Evolutionary conservation across 2,113 vertebrate genomes (phyloP).

Genomic region (Hemicordylus capensis): DNA sequence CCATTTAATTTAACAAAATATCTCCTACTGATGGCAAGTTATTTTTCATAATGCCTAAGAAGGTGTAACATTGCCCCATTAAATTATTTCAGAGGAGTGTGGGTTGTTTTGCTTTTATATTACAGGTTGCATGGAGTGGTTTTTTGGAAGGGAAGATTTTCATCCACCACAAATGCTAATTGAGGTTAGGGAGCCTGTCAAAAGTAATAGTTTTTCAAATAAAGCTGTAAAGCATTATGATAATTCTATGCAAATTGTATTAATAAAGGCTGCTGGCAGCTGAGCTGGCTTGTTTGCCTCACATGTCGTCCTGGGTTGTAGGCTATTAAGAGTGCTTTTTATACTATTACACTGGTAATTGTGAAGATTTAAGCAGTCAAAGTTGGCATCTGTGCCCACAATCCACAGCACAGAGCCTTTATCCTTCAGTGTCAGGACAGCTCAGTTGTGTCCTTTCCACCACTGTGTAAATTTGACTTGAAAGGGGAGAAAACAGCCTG

Average conservation of each 20-base stretch:
- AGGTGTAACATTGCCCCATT: constrained; percentile 41
- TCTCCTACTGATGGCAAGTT: constrained; percentile 3
- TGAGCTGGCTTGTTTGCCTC: constrained; percentile 23
- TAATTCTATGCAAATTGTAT: constrained; percentile 35
- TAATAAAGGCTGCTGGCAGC: constrained; percentile 33
- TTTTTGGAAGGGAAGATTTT: constrained; percentile 22
- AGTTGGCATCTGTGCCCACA: background rate
- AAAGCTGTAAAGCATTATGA: constrained; percentile 34
- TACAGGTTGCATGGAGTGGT: background rate
- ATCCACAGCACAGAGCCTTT: constrained; percentile 15
- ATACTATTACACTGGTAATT: background rate
- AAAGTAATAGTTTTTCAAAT: constrained; percentile 45
- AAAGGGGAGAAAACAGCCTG: constrained; percentile 32
- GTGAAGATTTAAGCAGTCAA: constrained; percentile 21
- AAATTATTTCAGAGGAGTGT: background rate
- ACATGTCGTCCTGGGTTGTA: background rate
- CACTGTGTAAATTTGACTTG: constrained; percentile 38
- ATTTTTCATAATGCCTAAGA: constrained; percentile 31
- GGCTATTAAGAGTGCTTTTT: constrained; percentile 1
- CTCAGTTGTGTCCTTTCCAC: constrained; percentile 21
- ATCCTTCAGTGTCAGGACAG: background rate
- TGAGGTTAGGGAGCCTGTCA: constrained; percentile 30
- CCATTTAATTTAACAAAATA: background rate
- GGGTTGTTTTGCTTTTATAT: constrained; percentile 6
- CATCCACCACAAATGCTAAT: constrained; percentile 3